These are phyloP conservation scores for Anseranas semipalmata DNA, from an alignment of 2,113 vertebrate species.

Conservation along the genomic window DNA sequence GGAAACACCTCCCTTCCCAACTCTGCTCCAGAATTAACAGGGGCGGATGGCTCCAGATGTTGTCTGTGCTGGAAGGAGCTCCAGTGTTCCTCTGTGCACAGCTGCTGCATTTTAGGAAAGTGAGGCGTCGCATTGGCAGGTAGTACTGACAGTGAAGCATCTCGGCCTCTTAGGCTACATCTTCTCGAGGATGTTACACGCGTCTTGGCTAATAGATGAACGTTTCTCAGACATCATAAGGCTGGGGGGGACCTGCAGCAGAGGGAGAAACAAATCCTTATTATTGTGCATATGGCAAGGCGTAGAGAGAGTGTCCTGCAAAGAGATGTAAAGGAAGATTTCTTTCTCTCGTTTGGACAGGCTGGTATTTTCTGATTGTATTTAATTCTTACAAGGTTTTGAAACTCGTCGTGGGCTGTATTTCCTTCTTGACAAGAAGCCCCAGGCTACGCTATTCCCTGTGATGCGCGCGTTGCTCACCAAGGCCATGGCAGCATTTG, in stretches of 20 bases:
- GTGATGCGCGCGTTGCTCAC: not conserved
- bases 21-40: not conserved
- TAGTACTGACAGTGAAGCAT: not conserved
- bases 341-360: not conserved
- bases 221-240: not conserved
- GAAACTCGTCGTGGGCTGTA: not conserved
- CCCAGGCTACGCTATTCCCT: not conserved
- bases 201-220: not conserved
- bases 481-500: not conserved
- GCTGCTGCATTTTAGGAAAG: not conserved
- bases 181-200: not conserved
- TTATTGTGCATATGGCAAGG: not conserved
- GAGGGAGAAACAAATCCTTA: not conserved
- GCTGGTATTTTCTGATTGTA: not conserved
- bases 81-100: fast-evolving
- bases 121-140: not conserved
- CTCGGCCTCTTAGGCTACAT: not conserved
- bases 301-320: not conserved
- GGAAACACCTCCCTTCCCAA: not conserved
- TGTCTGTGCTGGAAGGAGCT: not conserved
- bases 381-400: constrained; percentile 15
- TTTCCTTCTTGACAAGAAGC: not conserved
- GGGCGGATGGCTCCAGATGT: not conserved
- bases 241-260: not conserved
- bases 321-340: not conserved